phyloP scores from a whole-genome alignment of 2,797 vertebrate species.

The Delichon dasypus region DNA sequence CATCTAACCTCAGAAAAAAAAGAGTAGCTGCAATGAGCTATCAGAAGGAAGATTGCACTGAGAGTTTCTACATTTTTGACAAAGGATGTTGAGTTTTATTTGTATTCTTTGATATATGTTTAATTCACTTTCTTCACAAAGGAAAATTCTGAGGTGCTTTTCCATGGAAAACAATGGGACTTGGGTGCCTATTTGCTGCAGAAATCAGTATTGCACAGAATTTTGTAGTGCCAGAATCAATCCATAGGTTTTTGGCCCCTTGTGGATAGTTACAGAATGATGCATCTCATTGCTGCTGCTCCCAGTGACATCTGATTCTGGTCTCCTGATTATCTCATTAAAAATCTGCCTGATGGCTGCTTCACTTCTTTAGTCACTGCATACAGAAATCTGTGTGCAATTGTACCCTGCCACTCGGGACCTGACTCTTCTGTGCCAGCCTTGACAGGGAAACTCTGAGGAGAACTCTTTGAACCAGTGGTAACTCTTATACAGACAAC shows the following conservation, averaged over 20 bases:
- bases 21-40: not conserved
- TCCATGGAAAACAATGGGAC: not conserved
- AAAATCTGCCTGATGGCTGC: not conserved
- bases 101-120: not conserved
- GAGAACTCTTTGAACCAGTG: not conserved
- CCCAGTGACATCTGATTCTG: not conserved
- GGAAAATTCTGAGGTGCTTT: not conserved
- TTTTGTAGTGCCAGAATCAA: not conserved
- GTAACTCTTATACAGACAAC: accelerated
- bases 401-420: accelerated
- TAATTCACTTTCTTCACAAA: not conserved
- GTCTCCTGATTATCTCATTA: not conserved
- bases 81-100: not conserved
- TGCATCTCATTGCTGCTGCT: not conserved
- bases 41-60: not conserved
- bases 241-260: not conserved
- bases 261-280: not conserved
- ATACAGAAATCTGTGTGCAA: accelerated
- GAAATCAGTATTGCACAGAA: not conserved
- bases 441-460: not conserved
- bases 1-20: not conserved
- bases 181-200: not conserved
- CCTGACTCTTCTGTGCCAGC: not conserved
- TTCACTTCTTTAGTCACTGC: not conserved
- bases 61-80: not conserved